Conservation (phyloP, 2,113 vertebrate species). For the Phaethornis superciliosus region DNA sequence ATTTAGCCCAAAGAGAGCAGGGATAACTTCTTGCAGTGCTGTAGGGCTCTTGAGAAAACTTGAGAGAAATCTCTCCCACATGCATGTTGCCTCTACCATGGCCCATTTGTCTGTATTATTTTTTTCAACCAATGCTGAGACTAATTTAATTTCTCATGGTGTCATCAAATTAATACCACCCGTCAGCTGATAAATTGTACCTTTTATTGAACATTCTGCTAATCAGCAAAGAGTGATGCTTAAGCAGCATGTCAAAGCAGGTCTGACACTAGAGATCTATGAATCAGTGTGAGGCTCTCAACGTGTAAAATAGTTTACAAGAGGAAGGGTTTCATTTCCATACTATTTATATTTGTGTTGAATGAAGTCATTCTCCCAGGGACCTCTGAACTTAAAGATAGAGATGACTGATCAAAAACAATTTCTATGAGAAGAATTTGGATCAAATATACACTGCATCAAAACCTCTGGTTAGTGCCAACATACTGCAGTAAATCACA, state of each 20-base stretch:
- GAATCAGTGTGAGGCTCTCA: background rate
- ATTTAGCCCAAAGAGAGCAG: background rate
- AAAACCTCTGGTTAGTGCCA: background rate
- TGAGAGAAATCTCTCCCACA: background rate
- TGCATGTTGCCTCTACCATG: background rate
- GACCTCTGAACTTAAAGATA: background rate
- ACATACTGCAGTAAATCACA: background rate
- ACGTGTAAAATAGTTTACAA: background rate
- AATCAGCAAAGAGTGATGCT: background rate
- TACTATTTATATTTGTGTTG: background rate
- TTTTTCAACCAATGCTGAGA: background rate
- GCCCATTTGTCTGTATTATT: background rate
- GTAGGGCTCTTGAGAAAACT: constrained; percentile 3
- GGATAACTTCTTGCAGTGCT: background rate
- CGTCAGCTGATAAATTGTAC: constrained; percentile 7
- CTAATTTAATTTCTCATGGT: background rate
- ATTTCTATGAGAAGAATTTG: background rate
- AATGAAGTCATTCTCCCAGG: background rate
- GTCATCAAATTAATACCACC: background rate
- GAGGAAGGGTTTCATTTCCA: background rate
- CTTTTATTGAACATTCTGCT: background rate
- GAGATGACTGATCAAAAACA: background rate
- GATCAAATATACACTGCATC: background rate
- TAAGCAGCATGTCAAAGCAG: background rate
- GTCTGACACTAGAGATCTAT: background rate